Conservation (phyloP, 2,797 vertebrate genomes). For the Parauchenoglanis ngamensis region DNA sequence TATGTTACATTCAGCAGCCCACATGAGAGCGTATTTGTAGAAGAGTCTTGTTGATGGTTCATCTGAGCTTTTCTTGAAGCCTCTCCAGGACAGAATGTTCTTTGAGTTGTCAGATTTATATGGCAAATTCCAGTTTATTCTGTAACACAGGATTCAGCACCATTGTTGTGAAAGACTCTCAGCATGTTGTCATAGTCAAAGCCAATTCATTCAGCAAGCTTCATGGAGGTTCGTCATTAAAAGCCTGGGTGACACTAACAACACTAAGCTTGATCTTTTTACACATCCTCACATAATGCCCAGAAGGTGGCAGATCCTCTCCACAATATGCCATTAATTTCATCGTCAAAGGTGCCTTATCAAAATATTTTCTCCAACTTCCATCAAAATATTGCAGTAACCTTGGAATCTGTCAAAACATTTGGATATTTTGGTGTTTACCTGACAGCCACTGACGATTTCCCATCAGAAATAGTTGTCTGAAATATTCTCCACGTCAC, state of each 20-base stretch:
- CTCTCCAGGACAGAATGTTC: constrained; percentile 37
- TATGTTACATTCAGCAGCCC: constrained; percentile 33
- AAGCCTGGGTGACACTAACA: constrained; percentile 48
- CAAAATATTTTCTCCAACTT: constrained; percentile 73
- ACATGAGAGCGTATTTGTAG: constrained; percentile 41
- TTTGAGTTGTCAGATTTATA: constrained; percentile 3
- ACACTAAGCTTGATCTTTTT: constrained; percentile 60
- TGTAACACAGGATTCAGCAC: constrained; percentile 28
- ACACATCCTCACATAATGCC: constrained; percentile 58
- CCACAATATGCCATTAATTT: constrained; percentile 68
- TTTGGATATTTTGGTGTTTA: constrained; percentile 67
- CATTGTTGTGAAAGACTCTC: constrained; percentile 34
- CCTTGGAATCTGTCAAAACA: constrained; percentile 77
- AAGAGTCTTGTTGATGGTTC: constrained; percentile 41
- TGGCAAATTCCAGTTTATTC: constrained; percentile 32
- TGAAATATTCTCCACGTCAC: constrained; percentile 63
- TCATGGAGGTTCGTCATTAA: constrained; percentile 41
- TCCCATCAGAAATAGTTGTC: constrained; percentile 59
- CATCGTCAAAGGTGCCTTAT: constrained; percentile 67
- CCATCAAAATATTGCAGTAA: constrained; percentile 72
- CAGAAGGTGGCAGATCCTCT: constrained; percentile 58
- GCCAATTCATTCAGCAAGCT: constrained; percentile 36
- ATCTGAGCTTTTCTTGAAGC: constrained; percentile 36
- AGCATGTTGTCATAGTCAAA: constrained; percentile 37
- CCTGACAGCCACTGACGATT: constrained; percentile 61